Evolutionary conservation across 2,888 invertebrate genomes (phyloP).

Genomic region (Lissonota sp.): DNA sequence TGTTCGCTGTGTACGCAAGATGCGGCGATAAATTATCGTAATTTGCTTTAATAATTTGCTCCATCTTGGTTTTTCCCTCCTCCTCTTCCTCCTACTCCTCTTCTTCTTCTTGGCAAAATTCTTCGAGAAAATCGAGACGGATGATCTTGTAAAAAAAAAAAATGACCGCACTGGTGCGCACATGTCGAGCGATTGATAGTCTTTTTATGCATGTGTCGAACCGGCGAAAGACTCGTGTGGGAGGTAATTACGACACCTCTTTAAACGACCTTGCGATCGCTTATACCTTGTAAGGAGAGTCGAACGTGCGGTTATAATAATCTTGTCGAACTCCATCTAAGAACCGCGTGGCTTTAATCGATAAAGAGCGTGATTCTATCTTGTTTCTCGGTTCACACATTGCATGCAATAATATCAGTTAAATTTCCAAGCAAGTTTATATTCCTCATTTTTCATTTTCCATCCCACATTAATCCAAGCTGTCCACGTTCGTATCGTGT

Average conservation of each 20-base stretch:
- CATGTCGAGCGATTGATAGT: too few relatives aligned
- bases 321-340: constrained; percentile 36
- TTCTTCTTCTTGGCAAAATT: constrained; percentile 15
- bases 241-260: constrained; percentile 76
- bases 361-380: constrained; percentile 57
- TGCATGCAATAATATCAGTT: constrained; percentile 37
- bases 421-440: constrained; percentile 14
- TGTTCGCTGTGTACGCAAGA: constrained; percentile 18
- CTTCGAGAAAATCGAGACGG: background rate
- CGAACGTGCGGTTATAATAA: constrained; percentile 67
- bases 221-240: constrained; percentile 68
- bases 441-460: background rate
- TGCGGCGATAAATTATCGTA: constrained; percentile 38
- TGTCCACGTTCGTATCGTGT: background rate
- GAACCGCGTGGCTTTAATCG: constrained; percentile 54
- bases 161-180: too few relatives aligned
- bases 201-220: constrained; percentile 9
- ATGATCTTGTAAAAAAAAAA: background rate
- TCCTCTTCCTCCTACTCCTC: background rate
- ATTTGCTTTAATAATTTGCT: constrained; percentile 26
- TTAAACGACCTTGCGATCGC: constrained; percentile 75
- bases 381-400: constrained; percentile 57
- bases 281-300: constrained; percentile 74
- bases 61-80: background rate
- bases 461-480: constrained; percentile 8